Conservation (phyloP, 2,797 vertebrate species). For the Xerus rutilus region DNA sequence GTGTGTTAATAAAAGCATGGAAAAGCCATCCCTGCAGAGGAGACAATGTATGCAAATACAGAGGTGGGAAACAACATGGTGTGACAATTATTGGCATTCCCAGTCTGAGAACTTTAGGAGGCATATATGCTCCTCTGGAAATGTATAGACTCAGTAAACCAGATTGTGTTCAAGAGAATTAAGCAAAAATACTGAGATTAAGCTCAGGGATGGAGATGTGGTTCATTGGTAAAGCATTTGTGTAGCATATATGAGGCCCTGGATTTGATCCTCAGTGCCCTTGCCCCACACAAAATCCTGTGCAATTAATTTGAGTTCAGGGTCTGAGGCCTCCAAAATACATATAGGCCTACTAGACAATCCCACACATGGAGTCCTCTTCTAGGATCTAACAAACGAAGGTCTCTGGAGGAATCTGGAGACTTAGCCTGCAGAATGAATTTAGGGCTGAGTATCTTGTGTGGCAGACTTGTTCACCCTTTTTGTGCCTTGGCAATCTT, state of each 20-base stretch:
- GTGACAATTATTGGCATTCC: background rate
- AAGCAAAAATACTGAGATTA: background rate
- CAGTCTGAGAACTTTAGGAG: slow-evolving; percentile 41
- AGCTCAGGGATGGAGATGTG: background rate
- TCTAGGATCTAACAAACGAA: slow-evolving; percentile 2
- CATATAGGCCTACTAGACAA: background rate
- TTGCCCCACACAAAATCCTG: too few species aligned
- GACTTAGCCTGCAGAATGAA: too few species aligned
- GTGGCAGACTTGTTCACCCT: too few species aligned
- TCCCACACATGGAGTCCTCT: background rate
- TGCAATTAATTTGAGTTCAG: background rate
- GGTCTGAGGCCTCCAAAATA: background rate
- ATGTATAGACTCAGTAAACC: background rate
- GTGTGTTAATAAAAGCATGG: background rate
- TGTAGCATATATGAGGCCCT: too few species aligned
- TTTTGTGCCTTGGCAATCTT: too few species aligned
- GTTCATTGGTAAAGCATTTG: too few species aligned
- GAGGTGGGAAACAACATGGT: background rate
- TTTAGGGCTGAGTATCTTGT: too few species aligned
- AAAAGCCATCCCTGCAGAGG: background rate
- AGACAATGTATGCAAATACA: background rate
- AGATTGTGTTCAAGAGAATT: slow-evolving; percentile 11
- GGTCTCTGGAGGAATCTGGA: background rate
- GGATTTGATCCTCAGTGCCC: too few species aligned
- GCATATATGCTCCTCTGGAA: background rate